Evolutionary conservation across 2,113 vertebrate genomes (phyloP).

Genomic region (Scophthalmus maximus): DNA sequence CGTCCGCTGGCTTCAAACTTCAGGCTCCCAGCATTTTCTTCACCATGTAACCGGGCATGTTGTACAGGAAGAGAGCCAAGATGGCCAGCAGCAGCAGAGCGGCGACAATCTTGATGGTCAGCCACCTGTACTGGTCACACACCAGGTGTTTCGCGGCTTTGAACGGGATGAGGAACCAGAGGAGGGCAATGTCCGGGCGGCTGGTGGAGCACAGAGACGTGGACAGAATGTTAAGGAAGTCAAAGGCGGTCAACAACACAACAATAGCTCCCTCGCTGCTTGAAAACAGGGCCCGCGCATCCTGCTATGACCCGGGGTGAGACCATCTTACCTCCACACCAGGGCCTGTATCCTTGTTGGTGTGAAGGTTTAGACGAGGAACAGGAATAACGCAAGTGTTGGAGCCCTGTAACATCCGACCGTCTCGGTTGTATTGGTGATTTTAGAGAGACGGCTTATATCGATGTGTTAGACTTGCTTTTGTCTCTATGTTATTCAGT

Average conservation of each 20-base stretch:
- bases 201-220: slow-evolving; percentile 75
- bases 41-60: slow-evolving; percentile 96
- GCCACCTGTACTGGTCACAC: slow-evolving; percentile 95
- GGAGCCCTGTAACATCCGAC: too few species aligned
- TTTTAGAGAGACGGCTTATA: too few species aligned
- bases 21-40: slow-evolving; percentile 89
- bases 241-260: neutral
- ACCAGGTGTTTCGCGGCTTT: slow-evolving; percentile 95
- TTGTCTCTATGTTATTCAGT: too few species aligned
- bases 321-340: neutral
- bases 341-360: too few species aligned
- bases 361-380: too few species aligned
- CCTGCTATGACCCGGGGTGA: neutral
- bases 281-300: neutral
- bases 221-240: slow-evolving; percentile 8
- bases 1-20: slow-evolving; percentile 3
- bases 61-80: slow-evolving; percentile 93
- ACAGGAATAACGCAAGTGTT: too few species aligned
- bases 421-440: too few species aligned
- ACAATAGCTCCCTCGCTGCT: neutral
- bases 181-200: slow-evolving; percentile 93
- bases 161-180: slow-evolving; percentile 96
- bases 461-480: too few species aligned
- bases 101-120: slow-evolving; percentile 93
- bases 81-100: slow-evolving; percentile 88